These are phyloP conservation scores for Protophormia terraenovae DNA, from an alignment of 2,888 invertebrate genomes.

Conservation along the genomic window DNA sequence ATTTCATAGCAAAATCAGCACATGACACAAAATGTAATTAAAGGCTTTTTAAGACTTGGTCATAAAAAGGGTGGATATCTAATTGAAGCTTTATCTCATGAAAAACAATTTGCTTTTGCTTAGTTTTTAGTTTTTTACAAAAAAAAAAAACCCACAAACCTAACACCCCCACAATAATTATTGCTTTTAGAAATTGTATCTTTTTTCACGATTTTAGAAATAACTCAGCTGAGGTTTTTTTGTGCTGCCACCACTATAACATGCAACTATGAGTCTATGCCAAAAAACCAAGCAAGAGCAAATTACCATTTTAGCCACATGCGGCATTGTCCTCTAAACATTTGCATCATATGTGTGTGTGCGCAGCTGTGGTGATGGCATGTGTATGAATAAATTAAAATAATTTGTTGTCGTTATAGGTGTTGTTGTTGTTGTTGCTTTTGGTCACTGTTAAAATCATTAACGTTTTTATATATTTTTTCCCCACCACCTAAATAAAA, in stretches of 20 bases:
- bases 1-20: not conserved
- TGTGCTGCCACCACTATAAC: not conserved
- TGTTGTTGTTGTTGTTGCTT: not conserved
- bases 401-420: constrained; percentile 14
- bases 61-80: not conserved
- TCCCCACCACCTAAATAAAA: not conserved
- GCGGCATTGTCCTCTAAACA: constrained; percentile 38
- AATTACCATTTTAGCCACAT: constrained; percentile 37
- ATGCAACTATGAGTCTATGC: not conserved
- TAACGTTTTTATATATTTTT: constrained; percentile 2
- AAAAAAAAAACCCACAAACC: not conserved
- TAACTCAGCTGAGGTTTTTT: not conserved
- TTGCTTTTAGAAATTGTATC: not conserved
- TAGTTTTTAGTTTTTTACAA: constrained; percentile 8
- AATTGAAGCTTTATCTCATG: not conserved
- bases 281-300: constrained; percentile 19
- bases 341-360: constrained; percentile 4
- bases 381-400: constrained; percentile 51
- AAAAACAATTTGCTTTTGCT: not conserved
- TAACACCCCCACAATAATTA: not conserved
- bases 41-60: not conserved
- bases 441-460: constrained; percentile 44
- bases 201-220: constrained; percentile 4
- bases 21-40: not conserved
- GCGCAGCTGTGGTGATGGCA: constrained; percentile 32